Evolutionary conservation across 1,140 invertebrate species (phyloP), one percentile per base, ranked within the genome.

Genomic region (Ceratina japonica): DNA sequence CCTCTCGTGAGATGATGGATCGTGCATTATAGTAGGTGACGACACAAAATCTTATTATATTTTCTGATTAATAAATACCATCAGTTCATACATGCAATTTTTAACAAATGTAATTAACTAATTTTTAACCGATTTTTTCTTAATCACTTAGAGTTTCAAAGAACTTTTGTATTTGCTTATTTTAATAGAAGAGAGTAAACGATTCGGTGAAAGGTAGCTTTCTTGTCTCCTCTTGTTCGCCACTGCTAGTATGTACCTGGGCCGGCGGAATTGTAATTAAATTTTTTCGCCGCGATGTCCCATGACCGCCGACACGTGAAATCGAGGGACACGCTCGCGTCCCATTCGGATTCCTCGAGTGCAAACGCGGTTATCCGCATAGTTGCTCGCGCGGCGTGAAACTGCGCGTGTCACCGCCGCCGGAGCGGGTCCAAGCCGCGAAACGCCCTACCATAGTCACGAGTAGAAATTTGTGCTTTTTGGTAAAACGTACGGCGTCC

Each of bases 311-410:
- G 69, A 73, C 80, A 75, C 81, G 84, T 74, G 84, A 85, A 85
- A 86, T 86, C 76, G 80, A 51, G 75, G 84, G 79, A 80, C 76
- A 86, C 81, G 68, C 77, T 80, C 61, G 22, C 37, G 56, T 56
- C 70, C 78, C 66, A 78, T 83, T 77, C 69, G 80, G 66, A 87
- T 87, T 87, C 86, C 85, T 84, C 79, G 64, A 61, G 76, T 73
- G 85, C 85, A 82, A 56, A 82, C 73, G 82, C 73, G 79, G 52
- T 37, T 27, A 66, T 69, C 68, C 84, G 84, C 85, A 83, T 81
- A 78, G 84, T 81, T 83, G 84, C 65, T 72, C 73, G 73, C 51
- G 20, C 61, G 54, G 74, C 75, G 84, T 86, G 84, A 86, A 86
- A 86, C 84, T 85, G 73, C 80, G 51, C 66, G 54, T 64, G 58